Percentiles rank a stretch among this genome's conserved stretches.
phyloP scores from a whole-genome alignment of 2,888 invertebrate genomes.

The Neuroscelio doddi region DNA sequence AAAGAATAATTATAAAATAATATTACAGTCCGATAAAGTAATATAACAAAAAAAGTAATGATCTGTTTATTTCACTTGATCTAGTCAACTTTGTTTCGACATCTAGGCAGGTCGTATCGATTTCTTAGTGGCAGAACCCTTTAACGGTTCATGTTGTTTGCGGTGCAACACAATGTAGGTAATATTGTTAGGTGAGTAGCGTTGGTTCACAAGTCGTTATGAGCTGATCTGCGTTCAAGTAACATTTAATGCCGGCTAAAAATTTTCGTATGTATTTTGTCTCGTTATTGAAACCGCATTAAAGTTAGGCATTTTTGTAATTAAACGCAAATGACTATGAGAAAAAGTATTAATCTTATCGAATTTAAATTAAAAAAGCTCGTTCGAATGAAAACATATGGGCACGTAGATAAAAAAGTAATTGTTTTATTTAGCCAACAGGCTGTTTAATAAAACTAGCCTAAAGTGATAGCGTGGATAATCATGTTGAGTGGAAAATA shows the following conservation, averaged over 20 bases:
- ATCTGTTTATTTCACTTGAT: conserved; percentile 27
- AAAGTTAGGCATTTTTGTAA: conserved; percentile 25
- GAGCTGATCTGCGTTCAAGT: conserved; percentile 17
- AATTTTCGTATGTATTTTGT: conserved; percentile 7
- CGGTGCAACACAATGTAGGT: conserved; percentile 28
- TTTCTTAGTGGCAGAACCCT: conserved; percentile 30
- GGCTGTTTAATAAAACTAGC: background rate
- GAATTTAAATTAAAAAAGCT: conserved; percentile 30
- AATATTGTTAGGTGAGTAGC: conserved; percentile 21
- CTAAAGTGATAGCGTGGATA: background rate
- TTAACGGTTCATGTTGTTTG: conserved; percentile 20
- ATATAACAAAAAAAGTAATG: too few relatives aligned
- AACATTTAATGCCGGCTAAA: conserved; percentile 37
- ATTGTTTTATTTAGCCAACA: conserved; percentile 1
- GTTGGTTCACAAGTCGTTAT: conserved; percentile 27
- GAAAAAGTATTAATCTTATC: conserved; percentile 36
- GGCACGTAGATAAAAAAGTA: conserved; percentile 2
- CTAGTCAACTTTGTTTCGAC: conserved; percentile 28
- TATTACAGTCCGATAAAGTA: too few relatives aligned
- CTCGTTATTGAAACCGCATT: conserved; percentile 38
- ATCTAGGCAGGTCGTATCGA: conserved; percentile 34
- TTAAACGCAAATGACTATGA: conserved; percentile 19
- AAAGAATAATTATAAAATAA: too few relatives aligned
- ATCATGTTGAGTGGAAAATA: background rate
- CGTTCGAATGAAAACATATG: conserved; percentile 27